Conservation (phyloP, 2,888 invertebrate species). For the Deroplatys truncata region DNA sequence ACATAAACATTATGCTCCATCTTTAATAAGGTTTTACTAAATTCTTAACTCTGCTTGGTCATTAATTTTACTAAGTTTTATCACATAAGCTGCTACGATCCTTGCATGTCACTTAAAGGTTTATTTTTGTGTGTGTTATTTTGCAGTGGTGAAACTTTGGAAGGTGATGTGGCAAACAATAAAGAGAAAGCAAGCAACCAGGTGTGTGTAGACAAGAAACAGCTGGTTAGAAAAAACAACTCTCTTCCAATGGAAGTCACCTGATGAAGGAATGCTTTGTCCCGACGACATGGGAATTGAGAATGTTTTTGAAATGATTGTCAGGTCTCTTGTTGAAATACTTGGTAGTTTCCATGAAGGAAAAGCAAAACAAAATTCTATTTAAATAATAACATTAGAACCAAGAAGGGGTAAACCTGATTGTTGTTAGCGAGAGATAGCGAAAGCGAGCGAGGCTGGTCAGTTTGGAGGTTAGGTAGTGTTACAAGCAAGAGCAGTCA, state of each 20-base stretch:
- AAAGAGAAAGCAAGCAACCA: slow-evolving; percentile 30
- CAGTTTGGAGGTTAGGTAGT: background rate
- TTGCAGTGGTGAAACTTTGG: slow-evolving; percentile 65
- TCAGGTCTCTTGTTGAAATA: background rate
- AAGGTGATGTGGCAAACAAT: slow-evolving; percentile 10
- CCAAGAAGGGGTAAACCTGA: background rate
- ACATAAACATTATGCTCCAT: too few species aligned
- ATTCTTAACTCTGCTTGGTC: too few species aligned
- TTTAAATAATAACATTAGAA: background rate
- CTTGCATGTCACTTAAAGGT: background rate
- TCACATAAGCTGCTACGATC: too few species aligned
- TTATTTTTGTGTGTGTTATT: slow-evolving; percentile 29
- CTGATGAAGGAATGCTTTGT: slow-evolving; percentile 45
- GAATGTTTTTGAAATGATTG: background rate
- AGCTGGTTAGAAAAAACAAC: slow-evolving; percentile 51
- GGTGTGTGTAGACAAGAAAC: slow-evolving; percentile 38
- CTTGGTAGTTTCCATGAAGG: slow-evolving; percentile 14
- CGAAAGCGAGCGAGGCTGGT: background rate
- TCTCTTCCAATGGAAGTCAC: slow-evolving; percentile 59
- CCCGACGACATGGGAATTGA: slow-evolving; percentile 7
- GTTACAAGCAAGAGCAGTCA: background rate
- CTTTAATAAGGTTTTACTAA: too few species aligned
- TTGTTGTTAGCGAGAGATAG: background rate
- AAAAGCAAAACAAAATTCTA: background rate
- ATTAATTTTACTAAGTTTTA: too few species aligned